A percentile compares a stretch with the other conserved stretches of the same genome.
Evolutionary conservation across 2,113 vertebrate species (phyloP).

Genomic region (Probosciger aterrimus): DNA sequence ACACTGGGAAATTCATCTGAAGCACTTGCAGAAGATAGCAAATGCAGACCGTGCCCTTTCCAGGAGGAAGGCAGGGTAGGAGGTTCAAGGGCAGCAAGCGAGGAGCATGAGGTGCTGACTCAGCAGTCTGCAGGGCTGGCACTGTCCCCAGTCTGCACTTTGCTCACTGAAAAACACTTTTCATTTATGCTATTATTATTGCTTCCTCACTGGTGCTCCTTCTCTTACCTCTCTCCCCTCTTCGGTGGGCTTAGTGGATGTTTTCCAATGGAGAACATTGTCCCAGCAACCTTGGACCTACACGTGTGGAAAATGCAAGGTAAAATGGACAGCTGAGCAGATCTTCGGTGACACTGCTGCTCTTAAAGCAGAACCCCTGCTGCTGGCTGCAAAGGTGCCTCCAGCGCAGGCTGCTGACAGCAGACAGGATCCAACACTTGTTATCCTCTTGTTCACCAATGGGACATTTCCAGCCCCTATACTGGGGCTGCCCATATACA

Average conservation of each 20-base stretch:
- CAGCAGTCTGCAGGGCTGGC: not conserved
- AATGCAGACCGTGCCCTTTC: not conserved
- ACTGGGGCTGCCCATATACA: not conserved
- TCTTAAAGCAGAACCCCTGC: not conserved
- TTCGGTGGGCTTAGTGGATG: not conserved
- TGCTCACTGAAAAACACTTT: not conserved
- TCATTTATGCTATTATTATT: not conserved
- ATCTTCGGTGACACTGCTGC: not conserved
- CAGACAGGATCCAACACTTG: not conserved
- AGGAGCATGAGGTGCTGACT: not conserved
- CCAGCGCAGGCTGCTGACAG: not conserved
- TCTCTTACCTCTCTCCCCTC: not conserved
- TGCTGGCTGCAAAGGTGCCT: not conserved
- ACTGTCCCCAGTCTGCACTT: not conserved
- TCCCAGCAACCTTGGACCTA: not conserved
- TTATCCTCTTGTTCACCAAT: not conserved
- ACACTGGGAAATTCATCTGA: not conserved
- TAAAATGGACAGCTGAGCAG: not conserved
- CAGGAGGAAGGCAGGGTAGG: not conserved
- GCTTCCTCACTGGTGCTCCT: not conserved
- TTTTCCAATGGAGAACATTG: not conserved
- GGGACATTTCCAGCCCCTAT: not conserved
- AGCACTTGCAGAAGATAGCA: not conserved
- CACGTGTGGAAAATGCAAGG: not conserved
- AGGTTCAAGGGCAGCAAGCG: not conserved